Conservation (phyloP, 2,113 vertebrate species). For the Bubo bubo region DNA sequence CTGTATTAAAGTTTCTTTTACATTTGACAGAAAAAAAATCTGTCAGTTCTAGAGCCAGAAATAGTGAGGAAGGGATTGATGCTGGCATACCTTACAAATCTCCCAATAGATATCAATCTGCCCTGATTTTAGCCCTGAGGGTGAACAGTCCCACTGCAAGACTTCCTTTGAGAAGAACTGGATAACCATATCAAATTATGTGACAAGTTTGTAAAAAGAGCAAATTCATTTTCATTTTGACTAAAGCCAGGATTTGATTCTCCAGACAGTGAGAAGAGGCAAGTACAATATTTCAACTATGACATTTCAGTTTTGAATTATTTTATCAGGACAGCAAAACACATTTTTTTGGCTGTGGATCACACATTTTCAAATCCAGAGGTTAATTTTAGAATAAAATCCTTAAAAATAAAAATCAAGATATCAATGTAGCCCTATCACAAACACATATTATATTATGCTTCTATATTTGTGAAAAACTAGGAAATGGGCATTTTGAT, state of each 20-base stretch:
- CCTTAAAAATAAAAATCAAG: background rate
- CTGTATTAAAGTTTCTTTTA: background rate
- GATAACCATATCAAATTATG: background rate
- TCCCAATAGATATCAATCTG: background rate
- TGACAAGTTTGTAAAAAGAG: background rate
- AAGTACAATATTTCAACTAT: background rate
- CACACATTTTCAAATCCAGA: background rate
- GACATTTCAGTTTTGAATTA: slow-evolving; percentile 1
- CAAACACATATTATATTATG: background rate
- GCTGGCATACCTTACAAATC: background rate
- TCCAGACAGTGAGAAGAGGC: background rate
- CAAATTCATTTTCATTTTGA: background rate
- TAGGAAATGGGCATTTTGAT: background rate
- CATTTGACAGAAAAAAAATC: background rate
- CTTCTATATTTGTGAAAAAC: background rate
- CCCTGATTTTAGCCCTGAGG: background rate
- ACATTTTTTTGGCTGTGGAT: background rate
- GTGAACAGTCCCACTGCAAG: background rate
- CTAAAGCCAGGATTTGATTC: background rate
- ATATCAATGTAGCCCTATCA: background rate
- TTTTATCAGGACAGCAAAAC: background rate
- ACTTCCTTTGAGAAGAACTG: background rate
- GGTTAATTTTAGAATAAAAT: background rate
- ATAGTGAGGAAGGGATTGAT: background rate
- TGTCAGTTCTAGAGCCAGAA: background rate